phyloP scores from a whole-genome alignment of 2,888 invertebrate species.

The Nephrotoma flavescens region DNA sequence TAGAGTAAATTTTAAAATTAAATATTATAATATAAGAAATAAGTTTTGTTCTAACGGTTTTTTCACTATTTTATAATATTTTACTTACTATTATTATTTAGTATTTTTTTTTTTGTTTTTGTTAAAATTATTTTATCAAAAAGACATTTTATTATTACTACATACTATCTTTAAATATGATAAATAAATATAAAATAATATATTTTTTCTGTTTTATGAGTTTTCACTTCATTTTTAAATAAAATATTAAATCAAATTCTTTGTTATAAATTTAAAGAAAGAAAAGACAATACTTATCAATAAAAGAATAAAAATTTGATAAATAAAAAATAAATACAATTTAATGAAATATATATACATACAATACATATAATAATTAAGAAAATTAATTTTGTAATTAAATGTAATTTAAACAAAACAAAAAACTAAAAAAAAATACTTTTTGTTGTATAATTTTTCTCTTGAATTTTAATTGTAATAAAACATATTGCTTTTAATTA shows the following conservation, averaged over 20 bases:
- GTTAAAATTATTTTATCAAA: not conserved
- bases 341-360: not conserved
- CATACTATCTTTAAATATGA: not conserved
- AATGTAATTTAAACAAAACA: not conserved
- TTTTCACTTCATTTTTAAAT: not conserved
- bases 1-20: not conserved
- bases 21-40: not conserved
- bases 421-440: not conserved
- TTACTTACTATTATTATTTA: not conserved
- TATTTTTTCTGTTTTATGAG: not conserved
- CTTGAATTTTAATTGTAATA: not conserved
- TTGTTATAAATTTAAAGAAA: not conserved
- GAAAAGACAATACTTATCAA: not conserved
- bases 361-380: not conserved
- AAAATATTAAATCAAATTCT: not conserved
- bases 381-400: not conserved
- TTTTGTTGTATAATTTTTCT: not conserved
- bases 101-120: not conserved
- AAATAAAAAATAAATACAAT: not conserved
- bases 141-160: not conserved
- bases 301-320: not conserved
- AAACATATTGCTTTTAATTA: not conserved
- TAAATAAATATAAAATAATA: not conserved
- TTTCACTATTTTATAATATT: not conserved
- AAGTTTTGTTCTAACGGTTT: not conserved